A percentile compares a stretch with the other conserved stretches of the same genome.
These are phyloP conservation scores for Philaethria dido DNA, from an alignment of 2,888 invertebrate species.

Conservation along the genomic window DNA sequence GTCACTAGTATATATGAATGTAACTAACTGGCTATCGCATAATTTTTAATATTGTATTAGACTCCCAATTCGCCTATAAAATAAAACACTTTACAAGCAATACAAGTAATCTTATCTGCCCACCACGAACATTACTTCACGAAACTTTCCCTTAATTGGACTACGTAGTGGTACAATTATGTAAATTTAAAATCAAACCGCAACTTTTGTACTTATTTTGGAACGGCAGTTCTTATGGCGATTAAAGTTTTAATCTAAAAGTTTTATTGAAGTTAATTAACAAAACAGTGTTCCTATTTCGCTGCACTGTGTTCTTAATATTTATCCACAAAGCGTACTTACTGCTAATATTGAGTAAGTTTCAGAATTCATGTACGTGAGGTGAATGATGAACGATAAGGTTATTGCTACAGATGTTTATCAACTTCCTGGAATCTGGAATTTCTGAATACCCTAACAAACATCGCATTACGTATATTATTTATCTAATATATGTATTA, in stretches of 20 bases:
- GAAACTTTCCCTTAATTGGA: constrained; percentile 37
- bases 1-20: too few relatives aligned
- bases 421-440: constrained; percentile 2
- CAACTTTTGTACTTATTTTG: constrained; percentile 36
- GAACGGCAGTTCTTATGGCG: constrained; percentile 37
- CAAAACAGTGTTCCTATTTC: constrained; percentile 15
- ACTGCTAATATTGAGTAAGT: constrained; percentile 1
- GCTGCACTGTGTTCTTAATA: neutral
- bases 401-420: neutral
- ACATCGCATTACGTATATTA: neutral
- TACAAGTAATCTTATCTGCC: constrained; percentile 31
- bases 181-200: constrained; percentile 41
- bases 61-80: neutral
- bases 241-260: constrained; percentile 38
- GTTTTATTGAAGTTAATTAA: constrained; percentile 21
- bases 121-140: constrained; percentile 20
- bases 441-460: neutral
- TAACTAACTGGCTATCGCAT: neutral
- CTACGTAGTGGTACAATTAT: constrained; percentile 40
- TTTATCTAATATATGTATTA: too few relatives aligned
- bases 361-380: constrained; percentile 14
- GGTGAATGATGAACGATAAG: neutral
- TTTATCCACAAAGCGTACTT: neutral
- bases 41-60: neutral
- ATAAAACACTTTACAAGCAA: constrained; percentile 23